Conservation (phyloP, 2,888 invertebrate species). For the Athripsodes cinereus region DNA sequence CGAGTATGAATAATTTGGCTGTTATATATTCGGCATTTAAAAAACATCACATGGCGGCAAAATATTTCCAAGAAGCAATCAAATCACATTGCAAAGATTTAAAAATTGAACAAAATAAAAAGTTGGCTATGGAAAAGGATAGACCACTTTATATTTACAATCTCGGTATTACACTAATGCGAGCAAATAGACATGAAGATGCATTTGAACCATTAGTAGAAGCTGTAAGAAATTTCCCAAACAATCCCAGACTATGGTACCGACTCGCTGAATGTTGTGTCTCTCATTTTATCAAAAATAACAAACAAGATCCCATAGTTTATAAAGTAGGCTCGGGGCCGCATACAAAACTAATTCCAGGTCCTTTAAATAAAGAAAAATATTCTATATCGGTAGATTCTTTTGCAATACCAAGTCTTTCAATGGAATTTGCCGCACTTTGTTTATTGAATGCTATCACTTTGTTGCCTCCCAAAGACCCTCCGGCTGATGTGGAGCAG, state of each 20-base stretch:
- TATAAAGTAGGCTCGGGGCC: constrained; percentile 45
- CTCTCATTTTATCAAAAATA: constrained; percentile 56
- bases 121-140: constrained; percentile 42
- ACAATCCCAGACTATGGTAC: constrained; percentile 87
- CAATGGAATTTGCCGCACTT: constrained; percentile 82
- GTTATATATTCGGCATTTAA: constrained; percentile 74
- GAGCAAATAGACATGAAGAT: constrained; percentile 70
- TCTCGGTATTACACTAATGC: constrained; percentile 75
- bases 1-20: constrained; percentile 74
- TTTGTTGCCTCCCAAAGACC: constrained; percentile 56
- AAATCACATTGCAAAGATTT: constrained; percentile 56
- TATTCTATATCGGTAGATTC: constrained; percentile 57
- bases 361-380: constrained; percentile 32
- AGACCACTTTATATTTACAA: constrained; percentile 71
- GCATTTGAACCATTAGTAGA: constrained; percentile 90
- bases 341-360: constrained; percentile 36
- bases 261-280: constrained; percentile 92
- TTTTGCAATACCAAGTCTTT: constrained; percentile 80
- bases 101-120: constrained; percentile 33
- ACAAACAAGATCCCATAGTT: constrained; percentile 42
- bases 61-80: constrained; percentile 73
- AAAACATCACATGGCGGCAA: constrained; percentile 72
- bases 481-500: constrained; percentile 36
- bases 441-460: constrained; percentile 81
- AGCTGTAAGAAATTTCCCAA: constrained; percentile 77